Conservation (phyloP, 2,797 vertebrate species). For the Euphonia xanthogaster region DNA sequence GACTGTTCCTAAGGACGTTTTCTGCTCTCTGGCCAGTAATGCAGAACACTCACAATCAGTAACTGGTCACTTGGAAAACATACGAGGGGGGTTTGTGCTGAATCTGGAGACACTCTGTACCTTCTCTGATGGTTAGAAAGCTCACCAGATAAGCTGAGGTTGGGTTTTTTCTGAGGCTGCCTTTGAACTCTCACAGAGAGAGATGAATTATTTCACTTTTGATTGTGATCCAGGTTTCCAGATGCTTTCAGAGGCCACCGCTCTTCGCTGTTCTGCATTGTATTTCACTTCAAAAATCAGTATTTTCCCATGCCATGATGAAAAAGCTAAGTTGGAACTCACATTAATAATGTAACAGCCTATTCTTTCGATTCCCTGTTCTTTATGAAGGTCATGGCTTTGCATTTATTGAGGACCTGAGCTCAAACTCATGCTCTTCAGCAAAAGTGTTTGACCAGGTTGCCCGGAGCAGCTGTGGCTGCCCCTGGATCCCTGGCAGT, state of each 20-base stretch:
- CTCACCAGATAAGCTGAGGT: neutral
- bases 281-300: neutral
- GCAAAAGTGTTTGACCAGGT: neutral
- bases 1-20: slow-evolving; percentile 40
- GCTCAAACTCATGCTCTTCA: neutral
- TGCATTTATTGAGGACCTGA: neutral
- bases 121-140: slow-evolving; percentile 14
- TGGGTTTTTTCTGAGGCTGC: neutral
- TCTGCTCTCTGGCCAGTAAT: neutral
- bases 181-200: neutral
- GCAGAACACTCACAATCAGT: neutral
- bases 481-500: neutral
- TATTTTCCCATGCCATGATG: neutral
- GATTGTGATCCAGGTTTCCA: neutral
- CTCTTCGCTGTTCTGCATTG: neutral
- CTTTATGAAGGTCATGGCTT: neutral
- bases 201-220: neutral
- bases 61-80: neutral
- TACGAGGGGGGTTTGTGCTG: neutral
- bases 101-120: slow-evolving; percentile 10
- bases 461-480: neutral
- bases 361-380: neutral
- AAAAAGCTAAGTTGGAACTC: neutral
- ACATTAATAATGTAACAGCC: neutral
- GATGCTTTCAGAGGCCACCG: neutral